These are phyloP conservation scores for Apamea crenata DNA, from an alignment of 2,888 invertebrate genomes.

Conservation along the genomic window DNA sequence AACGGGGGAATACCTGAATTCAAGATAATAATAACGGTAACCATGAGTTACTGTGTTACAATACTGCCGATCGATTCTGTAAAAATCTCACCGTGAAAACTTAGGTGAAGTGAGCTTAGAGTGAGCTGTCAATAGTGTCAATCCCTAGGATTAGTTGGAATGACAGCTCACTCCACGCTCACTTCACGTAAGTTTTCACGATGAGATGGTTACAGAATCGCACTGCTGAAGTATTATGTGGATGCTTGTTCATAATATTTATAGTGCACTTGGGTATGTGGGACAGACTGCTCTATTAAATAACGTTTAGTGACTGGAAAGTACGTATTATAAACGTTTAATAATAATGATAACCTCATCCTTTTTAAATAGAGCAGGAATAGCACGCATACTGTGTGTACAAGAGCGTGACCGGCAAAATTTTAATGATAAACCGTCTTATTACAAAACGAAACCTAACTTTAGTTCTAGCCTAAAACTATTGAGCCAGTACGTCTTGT, in stretches of 20 bases:
- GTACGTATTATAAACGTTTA: neutral
- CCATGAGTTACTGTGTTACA: neutral
- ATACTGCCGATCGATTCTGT: too few species aligned
- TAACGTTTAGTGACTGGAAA: conserved; percentile 12
- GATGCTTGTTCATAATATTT: neutral
- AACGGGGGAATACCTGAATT: conserved; percentile 19
- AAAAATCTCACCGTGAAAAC: too few species aligned
- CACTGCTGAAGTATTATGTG: neutral
- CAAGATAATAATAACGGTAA: neutral
- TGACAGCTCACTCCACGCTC: too few species aligned
- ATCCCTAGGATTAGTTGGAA: too few species aligned
- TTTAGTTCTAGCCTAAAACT: too few species aligned
- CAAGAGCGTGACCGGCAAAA: neutral
- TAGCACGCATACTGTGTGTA: neutral
- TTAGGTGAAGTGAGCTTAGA: too few species aligned
- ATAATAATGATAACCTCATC: neutral
- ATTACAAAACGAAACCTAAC: too few species aligned
- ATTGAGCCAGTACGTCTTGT: too few species aligned
- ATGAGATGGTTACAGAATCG: too few species aligned
- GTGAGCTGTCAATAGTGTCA: too few species aligned
- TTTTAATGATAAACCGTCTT: neutral
- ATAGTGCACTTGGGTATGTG: neutral
- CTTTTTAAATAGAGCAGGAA: neutral
- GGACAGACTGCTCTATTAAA: conserved; percentile 10
- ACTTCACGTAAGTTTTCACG: too few species aligned